Evolutionary conservation across 2,888 invertebrate genomes (phyloP).

Genomic region (Tupiocoris notatus): DNA sequence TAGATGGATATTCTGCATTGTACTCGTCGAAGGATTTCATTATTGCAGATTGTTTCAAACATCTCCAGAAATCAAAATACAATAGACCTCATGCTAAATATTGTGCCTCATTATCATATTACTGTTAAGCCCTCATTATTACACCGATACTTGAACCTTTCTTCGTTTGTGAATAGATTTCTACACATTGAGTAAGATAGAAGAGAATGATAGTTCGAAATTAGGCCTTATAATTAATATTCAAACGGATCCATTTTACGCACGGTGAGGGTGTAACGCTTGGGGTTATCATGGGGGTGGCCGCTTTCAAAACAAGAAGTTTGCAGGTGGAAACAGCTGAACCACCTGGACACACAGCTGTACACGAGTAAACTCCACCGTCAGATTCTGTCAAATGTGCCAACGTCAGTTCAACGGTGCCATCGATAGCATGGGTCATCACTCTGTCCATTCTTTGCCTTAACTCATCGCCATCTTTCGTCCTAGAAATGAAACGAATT

Average conservation of each 20-base stretch:
- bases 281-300: conserved; percentile 15
- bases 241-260: not conserved
- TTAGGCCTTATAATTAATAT: not conserved
- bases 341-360: conserved; percentile 80
- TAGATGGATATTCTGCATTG: no score
- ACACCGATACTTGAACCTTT: no score
- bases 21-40: no score
- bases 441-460: conserved; percentile 34
- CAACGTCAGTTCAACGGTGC: conserved; percentile 29
- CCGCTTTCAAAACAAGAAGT: conserved; percentile 53
- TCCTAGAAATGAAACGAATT: conserved; percentile 18
- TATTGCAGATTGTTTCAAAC: no score
- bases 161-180: no score
- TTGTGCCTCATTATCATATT: no score
- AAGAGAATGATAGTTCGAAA: no score
- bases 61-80: no score
- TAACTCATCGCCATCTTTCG: conserved; percentile 39
- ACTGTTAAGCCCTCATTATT: no score
- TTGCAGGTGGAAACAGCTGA: conserved; percentile 78
- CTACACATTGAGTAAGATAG: no score
- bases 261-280: conserved; percentile 23
- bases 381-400: conserved; percentile 58
- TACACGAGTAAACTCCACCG: conserved; percentile 84
- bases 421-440: conserved; percentile 30
- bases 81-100: no score